A percentile compares a stretch with the other conserved stretches of the same genome.
These are phyloP conservation scores for Okamejei kenojei DNA, from an alignment of 2,797 vertebrate species.

Conservation along the genomic window DNA sequence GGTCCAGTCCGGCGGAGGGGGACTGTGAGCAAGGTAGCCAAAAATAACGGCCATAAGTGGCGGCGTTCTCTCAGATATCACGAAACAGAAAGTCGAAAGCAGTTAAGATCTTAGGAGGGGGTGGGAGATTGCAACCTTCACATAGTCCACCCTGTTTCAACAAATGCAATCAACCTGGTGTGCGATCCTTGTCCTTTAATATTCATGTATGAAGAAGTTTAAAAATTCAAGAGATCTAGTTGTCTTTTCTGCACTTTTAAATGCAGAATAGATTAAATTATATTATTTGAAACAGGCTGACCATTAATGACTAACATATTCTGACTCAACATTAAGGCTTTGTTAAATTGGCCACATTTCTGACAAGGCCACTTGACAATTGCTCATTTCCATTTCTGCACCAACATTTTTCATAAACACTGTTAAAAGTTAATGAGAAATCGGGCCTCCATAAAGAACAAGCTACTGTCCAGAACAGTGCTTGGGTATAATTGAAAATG, in stretches of 20 bases:
- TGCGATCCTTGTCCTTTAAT: neutral
- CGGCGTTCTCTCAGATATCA: too few species aligned
- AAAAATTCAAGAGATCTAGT: neutral
- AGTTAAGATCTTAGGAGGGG: too few species aligned
- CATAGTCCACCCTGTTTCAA: too few species aligned
- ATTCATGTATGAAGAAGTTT: neutral
- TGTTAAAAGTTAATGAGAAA: neutral
- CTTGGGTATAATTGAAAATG: conserved; percentile 5
- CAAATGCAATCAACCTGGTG: too few species aligned
- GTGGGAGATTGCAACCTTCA: too few species aligned
- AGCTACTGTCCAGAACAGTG: neutral
- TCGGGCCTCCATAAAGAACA: neutral
- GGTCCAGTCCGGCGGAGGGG: too few species aligned
- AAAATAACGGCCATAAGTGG: too few species aligned
- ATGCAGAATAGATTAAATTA: neutral
- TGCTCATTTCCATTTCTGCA: conserved; percentile 16
- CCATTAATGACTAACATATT: neutral
- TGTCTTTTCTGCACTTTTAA: neutral
- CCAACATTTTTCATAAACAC: neutral
- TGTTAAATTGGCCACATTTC: neutral
- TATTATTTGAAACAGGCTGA: neutral
- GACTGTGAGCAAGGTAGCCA: too few species aligned
- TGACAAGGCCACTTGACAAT: conserved; percentile 18
- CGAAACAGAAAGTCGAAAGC: too few species aligned
- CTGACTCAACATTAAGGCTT: neutral